Conservation (phyloP, 2,888 invertebrate species). For the Elysia crispata region DNA sequence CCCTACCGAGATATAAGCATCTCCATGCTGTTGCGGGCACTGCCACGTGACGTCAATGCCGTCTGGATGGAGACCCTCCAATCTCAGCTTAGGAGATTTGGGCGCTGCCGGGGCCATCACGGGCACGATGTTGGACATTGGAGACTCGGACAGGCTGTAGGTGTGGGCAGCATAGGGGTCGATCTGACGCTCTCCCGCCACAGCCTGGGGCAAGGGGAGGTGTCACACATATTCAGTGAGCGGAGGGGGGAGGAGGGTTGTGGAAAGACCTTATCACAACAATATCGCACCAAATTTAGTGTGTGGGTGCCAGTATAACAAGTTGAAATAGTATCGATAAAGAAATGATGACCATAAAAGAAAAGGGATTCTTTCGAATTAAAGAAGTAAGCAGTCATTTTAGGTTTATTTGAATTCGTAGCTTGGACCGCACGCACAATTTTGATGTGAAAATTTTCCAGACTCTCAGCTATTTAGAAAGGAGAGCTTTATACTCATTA, state of each 20-base stretch:
- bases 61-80: slow-evolving; percentile 74
- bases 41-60: slow-evolving; percentile 77
- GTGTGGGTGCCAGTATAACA: not conserved
- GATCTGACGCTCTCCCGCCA: slow-evolving; percentile 68
- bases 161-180: slow-evolving; percentile 70
- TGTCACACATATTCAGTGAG: too few relatives aligned
- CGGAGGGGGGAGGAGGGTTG: not conserved
- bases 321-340: not conserved
- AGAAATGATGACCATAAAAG: not conserved
- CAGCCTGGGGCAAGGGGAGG: slow-evolving; percentile 56
- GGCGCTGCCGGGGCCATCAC: slow-evolving; percentile 76
- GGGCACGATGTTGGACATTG: slow-evolving; percentile 72
- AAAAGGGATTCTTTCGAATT: too few relatives aligned
- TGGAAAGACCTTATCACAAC: not conserved
- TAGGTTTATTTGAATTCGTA: too few relatives aligned
- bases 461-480: too few relatives aligned
- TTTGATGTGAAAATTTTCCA: too few relatives aligned
- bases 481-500: too few relatives aligned
- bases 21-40: slow-evolving; percentile 75
- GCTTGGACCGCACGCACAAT: too few relatives aligned
- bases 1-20: slow-evolving; percentile 75
- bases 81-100: slow-evolving; percentile 73
- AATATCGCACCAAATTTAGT: not conserved
- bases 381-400: too few relatives aligned
- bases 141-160: slow-evolving; percentile 74